phyloP scores from a whole-genome alignment of 2,113 vertebrate genomes.

The Phylloscopus trochiloides region DNA sequence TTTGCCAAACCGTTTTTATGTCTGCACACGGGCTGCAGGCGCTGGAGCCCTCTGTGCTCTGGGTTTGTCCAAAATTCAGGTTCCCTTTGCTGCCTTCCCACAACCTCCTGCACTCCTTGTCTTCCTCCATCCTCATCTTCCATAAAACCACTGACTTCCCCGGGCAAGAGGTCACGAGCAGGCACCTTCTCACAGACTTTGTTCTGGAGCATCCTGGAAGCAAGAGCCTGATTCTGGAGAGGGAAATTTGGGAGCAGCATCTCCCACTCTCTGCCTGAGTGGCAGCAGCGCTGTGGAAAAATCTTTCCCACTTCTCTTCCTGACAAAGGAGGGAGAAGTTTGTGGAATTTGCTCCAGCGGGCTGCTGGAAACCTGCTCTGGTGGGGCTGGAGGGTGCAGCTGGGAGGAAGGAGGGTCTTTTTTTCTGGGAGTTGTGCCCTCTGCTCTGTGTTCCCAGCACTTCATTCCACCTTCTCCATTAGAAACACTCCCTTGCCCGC shows the following conservation, averaged over 20 bases:
- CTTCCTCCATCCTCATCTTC: not conserved
- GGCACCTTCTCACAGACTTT: not conserved
- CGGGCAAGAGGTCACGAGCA: too few relatives aligned
- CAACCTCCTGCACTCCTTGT: not conserved
- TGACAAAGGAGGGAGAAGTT: not conserved
- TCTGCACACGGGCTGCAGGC: not conserved
- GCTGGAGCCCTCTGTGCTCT: not conserved
- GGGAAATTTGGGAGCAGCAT: not conserved
- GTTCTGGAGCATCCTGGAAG: not conserved
- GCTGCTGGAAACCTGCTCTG: not conserved
- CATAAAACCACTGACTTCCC: not conserved
- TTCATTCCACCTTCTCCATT: constrained; percentile 30
- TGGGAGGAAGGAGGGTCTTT: not conserved
- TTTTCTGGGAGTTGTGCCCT: not conserved
- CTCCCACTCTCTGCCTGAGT: not conserved
- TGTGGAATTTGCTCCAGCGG: not conserved
- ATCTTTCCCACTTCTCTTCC: not conserved
- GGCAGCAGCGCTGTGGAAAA: not conserved
- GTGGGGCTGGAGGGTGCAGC: not conserved
- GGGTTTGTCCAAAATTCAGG: not conserved
- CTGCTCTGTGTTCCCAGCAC: constrained; percentile 9
- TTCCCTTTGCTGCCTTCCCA: not conserved
- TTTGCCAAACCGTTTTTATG: not conserved
- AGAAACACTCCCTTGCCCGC: not conserved
- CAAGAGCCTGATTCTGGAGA: not conserved